phyloP scores from a whole-genome alignment of 35 echinoderm and acorn worm species.

The Holothuria glaberrima region DNA sequence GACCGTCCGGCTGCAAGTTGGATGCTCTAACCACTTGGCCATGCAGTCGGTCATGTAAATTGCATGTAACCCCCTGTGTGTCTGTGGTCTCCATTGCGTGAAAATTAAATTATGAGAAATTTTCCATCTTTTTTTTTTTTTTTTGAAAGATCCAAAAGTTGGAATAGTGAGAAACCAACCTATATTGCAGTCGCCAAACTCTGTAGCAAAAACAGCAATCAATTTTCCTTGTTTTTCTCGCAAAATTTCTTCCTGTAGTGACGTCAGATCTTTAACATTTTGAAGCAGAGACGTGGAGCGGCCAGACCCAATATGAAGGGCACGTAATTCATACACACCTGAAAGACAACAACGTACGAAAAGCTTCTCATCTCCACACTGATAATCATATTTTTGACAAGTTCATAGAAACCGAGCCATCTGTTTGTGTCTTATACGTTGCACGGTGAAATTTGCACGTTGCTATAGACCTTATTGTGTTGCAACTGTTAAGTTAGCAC shows the following conservation, averaged over 20 bases:
- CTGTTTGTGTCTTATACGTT: too few relatives aligned
- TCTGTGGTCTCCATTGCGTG: too few relatives aligned
- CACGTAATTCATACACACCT: slow-evolving; percentile 12
- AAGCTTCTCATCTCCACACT: neutral
- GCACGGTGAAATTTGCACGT: too few relatives aligned
- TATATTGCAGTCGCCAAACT: slow-evolving; percentile 34
- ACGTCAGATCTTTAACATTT: neutral
- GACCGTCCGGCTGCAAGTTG: too few relatives aligned
- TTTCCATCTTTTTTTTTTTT: too few relatives aligned
- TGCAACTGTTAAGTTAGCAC: neutral
- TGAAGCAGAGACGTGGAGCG: neutral
- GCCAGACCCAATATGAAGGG: slow-evolving; percentile 7
- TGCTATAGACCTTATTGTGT: neutral
- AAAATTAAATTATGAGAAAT: too few relatives aligned
- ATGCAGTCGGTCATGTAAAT: too few relatives aligned
- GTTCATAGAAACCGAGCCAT: neutral
- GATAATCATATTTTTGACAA: neutral
- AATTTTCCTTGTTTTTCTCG: neutral
- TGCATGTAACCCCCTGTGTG: too few relatives aligned
- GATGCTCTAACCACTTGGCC: too few relatives aligned
- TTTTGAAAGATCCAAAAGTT: too few relatives aligned
- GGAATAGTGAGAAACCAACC: neutral
- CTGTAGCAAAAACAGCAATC: slow-evolving; percentile 14
- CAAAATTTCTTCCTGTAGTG: neutral
- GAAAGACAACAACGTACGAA: too few relatives aligned